Percentiles rank a stretch among this genome's conserved stretches.
These are phyloP conservation scores for Zaprionus vittiger DNA, from an alignment of 1,140 invertebrate species.

Conservation along the genomic window DNA sequence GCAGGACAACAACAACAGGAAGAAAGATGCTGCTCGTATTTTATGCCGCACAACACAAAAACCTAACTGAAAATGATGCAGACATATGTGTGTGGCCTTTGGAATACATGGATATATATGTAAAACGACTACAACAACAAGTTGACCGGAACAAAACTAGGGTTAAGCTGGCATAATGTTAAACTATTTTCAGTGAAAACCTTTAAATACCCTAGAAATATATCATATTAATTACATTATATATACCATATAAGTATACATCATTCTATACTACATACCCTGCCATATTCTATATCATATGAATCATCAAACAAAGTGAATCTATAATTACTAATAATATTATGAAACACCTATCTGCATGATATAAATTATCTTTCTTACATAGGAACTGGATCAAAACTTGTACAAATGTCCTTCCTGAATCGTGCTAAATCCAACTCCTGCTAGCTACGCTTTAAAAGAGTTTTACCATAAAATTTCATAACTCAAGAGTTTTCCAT, in stretches of 20 bases:
- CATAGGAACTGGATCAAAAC: not conserved
- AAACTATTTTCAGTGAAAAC: not conserved
- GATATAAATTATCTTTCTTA: not conserved
- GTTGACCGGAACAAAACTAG: not conserved
- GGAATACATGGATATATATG: not conserved
- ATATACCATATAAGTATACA: too few relatives aligned
- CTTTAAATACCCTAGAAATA: not conserved
- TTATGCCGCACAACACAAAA: conserved; percentile 49
- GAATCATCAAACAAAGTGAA: too few relatives aligned
- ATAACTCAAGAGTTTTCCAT: not conserved
- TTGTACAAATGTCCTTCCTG: not conserved
- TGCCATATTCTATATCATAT: too few relatives aligned
- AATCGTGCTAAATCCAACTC: not conserved
- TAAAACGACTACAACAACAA: not conserved
- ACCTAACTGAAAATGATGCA: conserved; percentile 34
- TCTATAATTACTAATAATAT: too few relatives aligned
- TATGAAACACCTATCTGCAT: too few relatives aligned
- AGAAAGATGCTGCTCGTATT: conserved; percentile 41
- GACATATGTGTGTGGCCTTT: conserved; percentile 18
- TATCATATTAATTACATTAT: too few relatives aligned
- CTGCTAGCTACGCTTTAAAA: not conserved
- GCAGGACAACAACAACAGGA: conserved; percentile 35
- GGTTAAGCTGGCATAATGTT: not conserved
- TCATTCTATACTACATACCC: too few relatives aligned
- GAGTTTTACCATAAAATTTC: not conserved